phyloP scores from a whole-genome alignment of 64 coral and sea anemone genomes.

The Pachyseris speciosa region DNA sequence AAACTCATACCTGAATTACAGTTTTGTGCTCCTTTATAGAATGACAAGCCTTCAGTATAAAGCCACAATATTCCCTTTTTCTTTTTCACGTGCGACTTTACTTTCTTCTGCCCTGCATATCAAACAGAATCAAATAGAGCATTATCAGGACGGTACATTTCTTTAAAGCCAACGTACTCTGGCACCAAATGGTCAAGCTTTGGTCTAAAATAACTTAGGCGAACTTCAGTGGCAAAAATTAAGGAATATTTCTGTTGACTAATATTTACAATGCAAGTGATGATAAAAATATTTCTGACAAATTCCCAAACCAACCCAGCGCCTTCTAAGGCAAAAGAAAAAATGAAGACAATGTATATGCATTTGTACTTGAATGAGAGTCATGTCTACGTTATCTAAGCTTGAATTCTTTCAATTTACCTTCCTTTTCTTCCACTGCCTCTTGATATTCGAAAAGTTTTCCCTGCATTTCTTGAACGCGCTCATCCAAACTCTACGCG shows the following conservation, averaged over 20 bases:
- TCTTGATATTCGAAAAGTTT: conserved; percentile 45
- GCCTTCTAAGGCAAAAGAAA: no score
- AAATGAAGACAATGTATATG: no score
- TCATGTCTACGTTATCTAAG: not conserved
- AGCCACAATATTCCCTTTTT: conserved; percentile 64
- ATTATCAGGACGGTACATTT: no score
- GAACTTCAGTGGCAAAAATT: no score
- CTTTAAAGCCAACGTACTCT: no score
- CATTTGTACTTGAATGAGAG: no score
- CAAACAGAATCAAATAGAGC: not conserved
- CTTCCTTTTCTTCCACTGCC: conserved; percentile 49
- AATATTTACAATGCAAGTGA: no score
- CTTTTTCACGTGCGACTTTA: conserved; percentile 11
- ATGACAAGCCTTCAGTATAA: conserved; percentile 68
- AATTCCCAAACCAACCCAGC: no score
- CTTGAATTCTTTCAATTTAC: conserved; percentile 41
- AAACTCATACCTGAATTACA: conserved; percentile 83
- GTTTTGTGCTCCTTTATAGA: conserved; percentile 92
- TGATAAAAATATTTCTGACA: no score
- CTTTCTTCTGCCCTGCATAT: conserved; percentile 58
- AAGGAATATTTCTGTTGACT: no score
- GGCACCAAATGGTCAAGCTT: no score
- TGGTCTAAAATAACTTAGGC: no score
- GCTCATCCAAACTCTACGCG: conserved; percentile 45
- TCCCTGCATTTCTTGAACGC: conserved; percentile 59